Conservation (phyloP, 2,113 vertebrate genomes). For the Tachuris rubrigastra region DNA sequence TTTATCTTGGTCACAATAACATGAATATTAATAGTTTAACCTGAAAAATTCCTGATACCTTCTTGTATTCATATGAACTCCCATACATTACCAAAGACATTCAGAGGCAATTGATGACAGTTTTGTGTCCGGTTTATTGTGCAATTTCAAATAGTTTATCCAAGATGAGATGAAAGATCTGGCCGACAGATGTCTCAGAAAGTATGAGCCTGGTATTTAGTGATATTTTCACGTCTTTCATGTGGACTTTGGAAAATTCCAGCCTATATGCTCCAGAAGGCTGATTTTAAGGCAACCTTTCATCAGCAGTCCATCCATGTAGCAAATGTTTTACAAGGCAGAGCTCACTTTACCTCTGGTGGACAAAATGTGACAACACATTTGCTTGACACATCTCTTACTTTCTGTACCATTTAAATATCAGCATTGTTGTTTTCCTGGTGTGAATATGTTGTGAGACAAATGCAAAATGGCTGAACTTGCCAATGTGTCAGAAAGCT, state of each 20-base stretch:
- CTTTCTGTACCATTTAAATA: neutral
- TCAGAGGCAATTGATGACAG: neutral
- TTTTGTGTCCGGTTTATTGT: neutral
- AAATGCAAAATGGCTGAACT: neutral
- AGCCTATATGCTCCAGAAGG: slow-evolving; percentile 1
- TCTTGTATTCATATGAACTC: neutral
- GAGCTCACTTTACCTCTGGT: neutral
- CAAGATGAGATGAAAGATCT: slow-evolving; percentile 24
- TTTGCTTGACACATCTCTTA: neutral
- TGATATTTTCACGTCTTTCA: slow-evolving; percentile 42
- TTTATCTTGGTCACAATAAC: neutral
- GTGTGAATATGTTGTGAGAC: neutral
- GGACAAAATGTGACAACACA: neutral
- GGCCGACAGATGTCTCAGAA: slow-evolving; percentile 51
- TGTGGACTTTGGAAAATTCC: slow-evolving; percentile 60
- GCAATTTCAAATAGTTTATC: neutral
- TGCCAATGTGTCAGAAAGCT: neutral
- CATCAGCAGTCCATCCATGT: neutral
- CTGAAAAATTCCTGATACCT: neutral
- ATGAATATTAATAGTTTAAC: neutral
- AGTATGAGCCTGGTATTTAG: slow-evolving; percentile 21
- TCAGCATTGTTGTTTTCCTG: neutral
- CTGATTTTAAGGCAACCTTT: slow-evolving; percentile 43
- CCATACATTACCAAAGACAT: neutral
- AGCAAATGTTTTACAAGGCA: neutral